Percentiles rank a stretch among this genome's conserved stretches.
These are phyloP conservation scores for Sphenodon punctatus DNA, from an alignment of 2,797 vertebrate species.

Conservation along the genomic window DNA sequence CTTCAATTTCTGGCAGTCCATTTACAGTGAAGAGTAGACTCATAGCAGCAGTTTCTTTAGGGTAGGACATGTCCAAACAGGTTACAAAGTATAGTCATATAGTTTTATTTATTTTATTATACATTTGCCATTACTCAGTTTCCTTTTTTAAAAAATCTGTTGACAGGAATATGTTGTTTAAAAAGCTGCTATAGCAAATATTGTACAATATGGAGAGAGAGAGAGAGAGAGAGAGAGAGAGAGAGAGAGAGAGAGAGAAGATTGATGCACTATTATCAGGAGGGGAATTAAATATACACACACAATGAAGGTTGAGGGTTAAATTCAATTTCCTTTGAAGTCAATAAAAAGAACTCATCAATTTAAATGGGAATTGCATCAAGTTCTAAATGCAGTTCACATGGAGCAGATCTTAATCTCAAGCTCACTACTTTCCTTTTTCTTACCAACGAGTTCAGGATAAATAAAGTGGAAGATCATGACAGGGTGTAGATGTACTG, in stretches of 20 bases:
- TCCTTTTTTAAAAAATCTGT: constrained; percentile 28
- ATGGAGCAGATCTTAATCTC: not conserved
- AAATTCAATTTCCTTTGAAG: no score
- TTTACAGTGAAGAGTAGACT: constrained; percentile 30
- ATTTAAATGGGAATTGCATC: not conserved
- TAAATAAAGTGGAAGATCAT: no score
- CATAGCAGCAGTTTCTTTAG: not conserved
- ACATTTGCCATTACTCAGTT: not conserved
- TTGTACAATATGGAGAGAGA: no score
- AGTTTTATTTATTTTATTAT: constrained; percentile 10
- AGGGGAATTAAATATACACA: no score
- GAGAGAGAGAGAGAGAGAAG: no score
- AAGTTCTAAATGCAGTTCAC: not conserved
- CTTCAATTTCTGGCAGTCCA: constrained; percentile 46
- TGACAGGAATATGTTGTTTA: constrained; percentile 4
- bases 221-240: no score
- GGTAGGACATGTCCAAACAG: constrained; percentile 25
- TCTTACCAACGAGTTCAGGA: no score
- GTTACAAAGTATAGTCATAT: constrained; percentile 12
- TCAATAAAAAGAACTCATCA: not conserved
- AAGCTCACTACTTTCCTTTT: not conserved
- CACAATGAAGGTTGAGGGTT: no score
- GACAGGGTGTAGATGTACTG: no score
- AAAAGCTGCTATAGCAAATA: constrained; percentile 29
- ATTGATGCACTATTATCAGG: no score